A percentile compares a stretch with the other conserved stretches of the same genome.
These are phyloP conservation scores for Ameiurus melas DNA, from an alignment of 2,113 vertebrate genomes.

Conservation along the genomic window DNA sequence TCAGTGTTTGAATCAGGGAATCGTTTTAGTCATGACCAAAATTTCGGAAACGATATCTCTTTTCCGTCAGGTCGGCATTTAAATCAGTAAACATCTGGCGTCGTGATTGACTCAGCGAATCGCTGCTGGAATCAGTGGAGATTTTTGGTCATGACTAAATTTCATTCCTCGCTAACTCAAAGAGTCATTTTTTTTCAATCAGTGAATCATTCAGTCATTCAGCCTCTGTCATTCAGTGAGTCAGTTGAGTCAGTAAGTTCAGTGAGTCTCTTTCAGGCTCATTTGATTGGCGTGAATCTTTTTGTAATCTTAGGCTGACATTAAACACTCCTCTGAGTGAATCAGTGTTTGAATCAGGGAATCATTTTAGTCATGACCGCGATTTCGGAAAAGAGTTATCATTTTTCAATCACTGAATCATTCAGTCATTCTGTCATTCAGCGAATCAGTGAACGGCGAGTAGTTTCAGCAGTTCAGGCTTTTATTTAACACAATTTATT, in stretches of 20 bases:
- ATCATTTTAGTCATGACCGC: background rate
- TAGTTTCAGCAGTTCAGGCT: too few relatives aligned
- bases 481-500: too few relatives aligned
- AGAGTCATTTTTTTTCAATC: background rate
- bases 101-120: background rate
- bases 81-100: too few relatives aligned
- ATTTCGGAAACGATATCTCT: background rate
- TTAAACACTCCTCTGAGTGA: background rate
- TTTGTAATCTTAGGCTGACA: background rate
- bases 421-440: background rate
- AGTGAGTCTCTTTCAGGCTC: too few relatives aligned
- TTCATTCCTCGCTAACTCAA: too few relatives aligned
- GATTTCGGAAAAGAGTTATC: background rate
- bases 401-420: background rate
- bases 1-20: background rate
- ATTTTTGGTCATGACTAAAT: too few relatives aligned
- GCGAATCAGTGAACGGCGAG: background rate
- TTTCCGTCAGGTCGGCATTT: background rate
- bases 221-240: background rate
- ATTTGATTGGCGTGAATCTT: background rate
- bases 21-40: background rate
- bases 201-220: background rate
- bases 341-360: background rate
- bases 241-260: background rate
- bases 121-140: too few relatives aligned